These are phyloP conservation scores for Ctenoplectra terminalis DNA, from an alignment of 1,140 invertebrate genomes.

Conservation along the genomic window DNA sequence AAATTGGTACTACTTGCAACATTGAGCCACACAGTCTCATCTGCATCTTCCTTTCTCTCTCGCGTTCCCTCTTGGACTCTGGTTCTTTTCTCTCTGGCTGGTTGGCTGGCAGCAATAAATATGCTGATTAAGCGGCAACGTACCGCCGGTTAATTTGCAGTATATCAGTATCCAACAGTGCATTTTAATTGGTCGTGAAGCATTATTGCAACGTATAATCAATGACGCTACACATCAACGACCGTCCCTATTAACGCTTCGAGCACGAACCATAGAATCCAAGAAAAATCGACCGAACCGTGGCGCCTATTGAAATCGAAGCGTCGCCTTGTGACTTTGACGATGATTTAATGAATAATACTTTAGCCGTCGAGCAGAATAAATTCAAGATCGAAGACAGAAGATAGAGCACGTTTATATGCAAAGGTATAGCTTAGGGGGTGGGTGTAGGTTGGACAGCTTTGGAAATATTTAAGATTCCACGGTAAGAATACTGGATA, in stretches of 20 bases:
- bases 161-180: conserved; percentile 70
- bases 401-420: neutral
- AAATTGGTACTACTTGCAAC: conserved; percentile 61
- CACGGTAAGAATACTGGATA: too few species aligned
- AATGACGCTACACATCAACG: conserved; percentile 58
- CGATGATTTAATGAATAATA: neutral
- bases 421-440: too few species aligned
- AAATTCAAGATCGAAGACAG: too few species aligned
- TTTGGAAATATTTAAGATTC: neutral
- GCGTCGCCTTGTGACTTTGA: neutral
- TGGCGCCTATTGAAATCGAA: neutral
- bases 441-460: neutral
- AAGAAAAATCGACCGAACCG: conserved; percentile 6
- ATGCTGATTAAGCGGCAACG: conserved; percentile 71
- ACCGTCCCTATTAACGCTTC: conserved; percentile 20
- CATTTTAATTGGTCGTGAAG: conserved; percentile 70
- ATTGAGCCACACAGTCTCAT: conserved; percentile 17
- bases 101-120: conserved; percentile 65
- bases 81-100: neutral
- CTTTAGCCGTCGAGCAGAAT: too few species aligned
- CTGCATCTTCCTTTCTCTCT: neutral
- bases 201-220: conserved; percentile 66
- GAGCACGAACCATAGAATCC: neutral
- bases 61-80: neutral
- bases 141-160: conserved; percentile 69